These are phyloP conservation scores for Cylas formicarius DNA, from an alignment of 1,140 invertebrate genomes.

Conservation along the genomic window DNA sequence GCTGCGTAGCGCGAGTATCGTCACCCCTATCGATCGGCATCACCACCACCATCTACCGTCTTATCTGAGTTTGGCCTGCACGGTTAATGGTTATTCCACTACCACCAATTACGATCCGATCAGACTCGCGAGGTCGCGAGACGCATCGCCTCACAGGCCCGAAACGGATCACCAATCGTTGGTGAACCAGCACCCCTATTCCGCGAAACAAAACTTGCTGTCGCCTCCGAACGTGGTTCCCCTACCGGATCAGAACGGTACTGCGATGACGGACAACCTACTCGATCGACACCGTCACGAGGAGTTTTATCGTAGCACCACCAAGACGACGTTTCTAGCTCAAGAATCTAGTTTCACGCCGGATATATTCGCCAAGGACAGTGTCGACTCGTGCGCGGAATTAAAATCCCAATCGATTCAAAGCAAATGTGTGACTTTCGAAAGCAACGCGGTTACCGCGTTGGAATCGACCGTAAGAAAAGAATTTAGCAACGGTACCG, in stretches of 20 bases:
- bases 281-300: slow-evolving; percentile 25
- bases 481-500: slow-evolving; percentile 38
- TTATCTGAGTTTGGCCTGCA: slow-evolving; percentile 80
- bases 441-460: slow-evolving; percentile 21
- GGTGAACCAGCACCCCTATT: slow-evolving; percentile 19
- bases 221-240: slow-evolving; percentile 38
- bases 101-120: slow-evolving; percentile 75
- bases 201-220: slow-evolving; percentile 32
- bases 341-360: slow-evolving; percentile 19
- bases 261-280: slow-evolving; percentile 36
- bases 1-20: slow-evolving; percentile 31
- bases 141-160: slow-evolving; percentile 59
- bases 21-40: slow-evolving; percentile 21
- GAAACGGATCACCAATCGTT: slow-evolving; percentile 17
- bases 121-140: slow-evolving; percentile 55
- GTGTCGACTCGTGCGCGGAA: slow-evolving; percentile 30
- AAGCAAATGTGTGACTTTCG: slow-evolving; percentile 24
- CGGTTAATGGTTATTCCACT: slow-evolving; percentile 82
- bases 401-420: slow-evolving; percentile 21
- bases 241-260: slow-evolving; percentile 33
- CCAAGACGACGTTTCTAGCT: slow-evolving; percentile 26
- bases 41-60: slow-evolving; percentile 51
- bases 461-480: slow-evolving; percentile 19
- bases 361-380: slow-evolving; percentile 26
- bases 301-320: slow-evolving; percentile 22